Evolutionary conservation across 2,888 invertebrate species (phyloP).

Genomic region (Slavum lentiscoides): DNA sequence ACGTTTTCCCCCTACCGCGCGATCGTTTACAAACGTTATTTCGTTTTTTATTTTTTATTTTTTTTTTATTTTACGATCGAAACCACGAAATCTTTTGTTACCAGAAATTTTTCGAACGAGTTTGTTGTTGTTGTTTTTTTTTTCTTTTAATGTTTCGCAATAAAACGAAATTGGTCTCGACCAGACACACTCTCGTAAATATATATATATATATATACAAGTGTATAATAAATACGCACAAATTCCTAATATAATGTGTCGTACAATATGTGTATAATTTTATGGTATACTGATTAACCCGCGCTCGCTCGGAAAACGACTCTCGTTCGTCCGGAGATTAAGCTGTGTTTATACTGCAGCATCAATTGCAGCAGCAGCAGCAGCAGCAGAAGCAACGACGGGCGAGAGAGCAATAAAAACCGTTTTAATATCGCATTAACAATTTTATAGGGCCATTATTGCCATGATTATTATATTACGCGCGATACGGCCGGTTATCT

Average conservation of each 20-base stretch:
- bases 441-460: slow-evolving; percentile 48
- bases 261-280: slow-evolving; percentile 1
- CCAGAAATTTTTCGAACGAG: slow-evolving; percentile 32
- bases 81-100: slow-evolving; percentile 29
- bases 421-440: slow-evolving; percentile 52
- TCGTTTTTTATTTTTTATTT: too few species aligned
- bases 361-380: not conserved
- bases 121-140: slow-evolving; percentile 14
- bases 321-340: slow-evolving; percentile 11
- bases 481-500: slow-evolving; percentile 31
- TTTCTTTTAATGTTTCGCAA: slow-evolving; percentile 44
- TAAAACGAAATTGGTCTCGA: slow-evolving; percentile 44
- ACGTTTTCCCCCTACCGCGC: too few species aligned
- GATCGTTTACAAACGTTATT: too few species aligned
- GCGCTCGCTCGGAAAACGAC: slow-evolving; percentile 22
- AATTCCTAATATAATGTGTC: not conserved
- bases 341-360: slow-evolving; percentile 14
- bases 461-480: slow-evolving; percentile 13
- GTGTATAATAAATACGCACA: not conserved
- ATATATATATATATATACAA: not conserved
- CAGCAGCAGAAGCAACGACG: not conserved
- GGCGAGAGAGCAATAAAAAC: slow-evolving; percentile 33
- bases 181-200: not conserved
- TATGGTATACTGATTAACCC: slow-evolving; percentile 31
- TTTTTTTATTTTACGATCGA: slow-evolving; percentile 15